Base-by-base conservation (phyloP, 2,113 vertebrate species). In the Mellivora capensis region DNA sequence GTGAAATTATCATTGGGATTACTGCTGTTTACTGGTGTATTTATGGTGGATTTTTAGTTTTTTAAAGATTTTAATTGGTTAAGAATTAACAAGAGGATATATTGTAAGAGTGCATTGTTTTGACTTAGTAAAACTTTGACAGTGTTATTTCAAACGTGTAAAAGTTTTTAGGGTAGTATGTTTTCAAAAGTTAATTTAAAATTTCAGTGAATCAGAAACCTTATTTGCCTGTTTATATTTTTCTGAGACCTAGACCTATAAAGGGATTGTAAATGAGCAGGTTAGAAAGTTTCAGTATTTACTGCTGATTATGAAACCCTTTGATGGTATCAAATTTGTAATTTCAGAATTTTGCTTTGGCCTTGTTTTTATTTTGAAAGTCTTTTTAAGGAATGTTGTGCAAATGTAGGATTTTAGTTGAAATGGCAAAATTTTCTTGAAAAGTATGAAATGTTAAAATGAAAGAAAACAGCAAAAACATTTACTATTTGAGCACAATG, bases 381-480 rank as follows among this genome's bases (percentile, higher is more conserved):
- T 44, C 27, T 93, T 85, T 80, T 92, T 90, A 93, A 94, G 93
- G 96, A 98, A 61, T 88, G 59, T 96, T 97, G 49, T 96, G 20
- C 27, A 96, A 89, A 90, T 96, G 31, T n/a, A 95, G 97, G 76
- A 76, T 83, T 80, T 94, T 59, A 88, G 90, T 96, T 90, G 71
- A 96, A 94, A 87, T 93, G 1, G 0, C 74, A 87, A 86, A 93
- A 57, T 11, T 76, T 90, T 84, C 37, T n/a, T 31, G 18, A 81
- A 98, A 98, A 95, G 42, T 23, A 84, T 71, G 47, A 93, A 80
- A 91, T 94, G 47, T 88, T 96, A 96, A 97, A 97, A 98, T 98
- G 87, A 87, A 97, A 98, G 98, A 98, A 96, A 99, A 98, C 98
- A 98, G 98, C 98, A 99, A 98, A 98, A 98, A 96, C 91, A 14